These are phyloP conservation scores for Cancer borealis DNA, from an alignment of 2,888 invertebrate species.

Conservation along the genomic window DNA sequence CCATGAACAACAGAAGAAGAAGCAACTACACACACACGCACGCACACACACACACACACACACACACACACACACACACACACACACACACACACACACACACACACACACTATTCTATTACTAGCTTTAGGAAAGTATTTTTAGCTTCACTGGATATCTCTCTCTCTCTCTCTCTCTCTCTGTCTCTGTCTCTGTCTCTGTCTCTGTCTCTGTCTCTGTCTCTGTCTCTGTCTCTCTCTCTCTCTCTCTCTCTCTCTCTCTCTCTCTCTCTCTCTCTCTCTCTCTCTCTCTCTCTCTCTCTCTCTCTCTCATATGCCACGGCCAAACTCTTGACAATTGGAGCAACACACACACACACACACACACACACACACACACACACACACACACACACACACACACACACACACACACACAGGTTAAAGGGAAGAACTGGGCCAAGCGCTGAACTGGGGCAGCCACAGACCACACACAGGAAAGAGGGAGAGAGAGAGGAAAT, in stretches of 20 bases:
- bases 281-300: slow-evolving; percentile 11
- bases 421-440: background rate
- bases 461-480: background rate
- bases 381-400: slow-evolving; percentile 11
- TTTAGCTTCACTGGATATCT: background rate
- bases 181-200: too few relatives aligned
- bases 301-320: background rate
- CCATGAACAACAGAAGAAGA: background rate
- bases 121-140: background rate
- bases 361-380: background rate
- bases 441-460: background rate
- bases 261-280: background rate
- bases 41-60: slow-evolving; percentile 16
- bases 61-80: slow-evolving; percentile 20
- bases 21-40: background rate
- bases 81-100: background rate
- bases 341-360: background rate
- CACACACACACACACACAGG: background rate
- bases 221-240: background rate
- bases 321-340: slow-evolving; percentile 3
- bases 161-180: slow-evolving; percentile 5
- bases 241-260: too few relatives aligned
- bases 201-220: background rate
- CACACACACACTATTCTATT: background rate
- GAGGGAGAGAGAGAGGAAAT: background rate